Percentiles rank a stretch among this genome's conserved stretches.
Conservation (phyloP, 2,888 invertebrate genomes). For the Axea sp. region DNA sequence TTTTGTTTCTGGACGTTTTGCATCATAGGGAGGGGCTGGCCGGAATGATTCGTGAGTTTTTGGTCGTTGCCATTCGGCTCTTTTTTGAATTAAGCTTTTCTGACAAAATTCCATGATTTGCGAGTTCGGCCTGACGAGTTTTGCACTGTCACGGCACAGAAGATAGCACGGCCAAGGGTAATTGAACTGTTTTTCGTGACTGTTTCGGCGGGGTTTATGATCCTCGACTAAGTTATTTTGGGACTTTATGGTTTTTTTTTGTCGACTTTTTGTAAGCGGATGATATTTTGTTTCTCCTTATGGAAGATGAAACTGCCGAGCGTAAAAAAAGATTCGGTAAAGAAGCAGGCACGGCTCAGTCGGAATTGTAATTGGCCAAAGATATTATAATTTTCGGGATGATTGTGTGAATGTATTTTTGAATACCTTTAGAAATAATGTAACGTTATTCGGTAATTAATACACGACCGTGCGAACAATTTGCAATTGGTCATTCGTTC, state of each 20-base stretch:
- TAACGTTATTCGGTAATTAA: no score
- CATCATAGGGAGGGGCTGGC: not conserved
- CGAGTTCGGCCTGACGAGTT: slow-evolving; percentile 23
- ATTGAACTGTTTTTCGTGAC: slow-evolving; percentile 54
- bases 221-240: slow-evolving; percentile 31
- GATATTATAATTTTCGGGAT: no score
- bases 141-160: slow-evolving; percentile 33
- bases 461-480: no score
- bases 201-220: slow-evolving; percentile 36
- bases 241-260: slow-evolving; percentile 44
- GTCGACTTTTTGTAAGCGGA: slow-evolving; percentile 26
- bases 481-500: no score
- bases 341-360: not conserved
- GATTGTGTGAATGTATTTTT: no score
- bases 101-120: slow-evolving; percentile 53
- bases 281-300: slow-evolving; percentile 35
- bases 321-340: slow-evolving; percentile 16
- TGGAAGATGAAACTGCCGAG: slow-evolving; percentile 10
- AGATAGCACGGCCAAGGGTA: slow-evolving; percentile 22
- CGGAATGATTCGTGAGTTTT: slow-evolving; percentile 33
- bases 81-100: slow-evolving; percentile 46
- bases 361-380: not conserved
- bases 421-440: no score
- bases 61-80: slow-evolving; percentile 12
- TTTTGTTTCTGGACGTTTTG: no score